Evolutionary conservation across 2,797 vertebrate species (phyloP).

Genomic region (Petrocephalus sullivani): DNA sequence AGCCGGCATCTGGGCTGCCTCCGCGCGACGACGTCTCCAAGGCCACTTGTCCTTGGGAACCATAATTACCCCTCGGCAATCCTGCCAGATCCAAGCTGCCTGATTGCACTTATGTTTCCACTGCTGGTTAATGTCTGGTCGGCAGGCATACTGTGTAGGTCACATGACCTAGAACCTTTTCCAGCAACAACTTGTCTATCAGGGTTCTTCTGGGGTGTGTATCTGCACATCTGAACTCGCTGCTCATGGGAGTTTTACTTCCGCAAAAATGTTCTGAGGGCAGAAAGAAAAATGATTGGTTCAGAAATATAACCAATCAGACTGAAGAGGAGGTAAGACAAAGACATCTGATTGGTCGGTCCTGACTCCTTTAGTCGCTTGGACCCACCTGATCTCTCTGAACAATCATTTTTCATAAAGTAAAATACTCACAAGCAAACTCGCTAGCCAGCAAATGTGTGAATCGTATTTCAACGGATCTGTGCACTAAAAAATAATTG

Average conservation of each 20-base stretch:
- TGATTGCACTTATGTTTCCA: background rate
- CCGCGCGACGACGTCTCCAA: background rate
- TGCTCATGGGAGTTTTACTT: too few relatives aligned
- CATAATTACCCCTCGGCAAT: background rate
- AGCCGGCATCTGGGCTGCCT: background rate
- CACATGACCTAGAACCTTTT: background rate
- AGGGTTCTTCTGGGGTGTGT: background rate
- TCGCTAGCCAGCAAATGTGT: background rate
- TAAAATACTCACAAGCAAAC: background rate
- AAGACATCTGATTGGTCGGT: too few relatives aligned
- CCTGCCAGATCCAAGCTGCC: background rate
- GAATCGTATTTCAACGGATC: background rate
- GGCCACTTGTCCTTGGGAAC: background rate
- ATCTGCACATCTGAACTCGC: background rate
- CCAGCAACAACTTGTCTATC: background rate
- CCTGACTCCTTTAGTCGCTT: too few relatives aligned
- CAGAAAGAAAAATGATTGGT: too few relatives aligned
- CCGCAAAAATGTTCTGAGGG: too few relatives aligned
- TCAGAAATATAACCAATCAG: too few relatives aligned
- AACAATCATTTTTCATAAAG: too few relatives aligned
- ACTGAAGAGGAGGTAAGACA: too few relatives aligned
- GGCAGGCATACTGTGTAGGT: background rate
- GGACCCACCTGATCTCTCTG: too few relatives aligned
- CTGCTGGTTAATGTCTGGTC: background rate
- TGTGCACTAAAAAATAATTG: background rate